A percentile compares a stretch with the other conserved stretches of the same genome.
These are phyloP conservation scores for Mythimna ferrago DNA, from an alignment of 2,888 invertebrate genomes.

Conservation along the genomic window DNA sequence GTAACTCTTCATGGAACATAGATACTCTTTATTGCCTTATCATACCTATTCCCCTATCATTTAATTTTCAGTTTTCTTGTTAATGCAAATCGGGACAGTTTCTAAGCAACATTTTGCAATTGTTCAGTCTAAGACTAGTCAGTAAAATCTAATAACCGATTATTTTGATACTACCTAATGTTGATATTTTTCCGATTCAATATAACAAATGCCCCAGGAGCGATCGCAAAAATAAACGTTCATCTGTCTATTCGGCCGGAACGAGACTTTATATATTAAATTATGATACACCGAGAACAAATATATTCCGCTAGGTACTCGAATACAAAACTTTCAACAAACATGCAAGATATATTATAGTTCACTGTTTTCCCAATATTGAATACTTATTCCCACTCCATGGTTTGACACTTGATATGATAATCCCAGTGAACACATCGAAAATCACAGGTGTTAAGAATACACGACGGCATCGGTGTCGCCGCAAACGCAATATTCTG, in stretches of 20 bases:
- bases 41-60: background rate
- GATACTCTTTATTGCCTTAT: conserved; percentile 7
- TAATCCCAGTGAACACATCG: conserved; percentile 70
- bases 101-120: background rate
- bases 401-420: conserved; percentile 72
- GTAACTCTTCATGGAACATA: background rate
- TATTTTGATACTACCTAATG: conserved; percentile 8
- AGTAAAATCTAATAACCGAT: conserved; percentile 15
- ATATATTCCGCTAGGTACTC: conserved; percentile 25
- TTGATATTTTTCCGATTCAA: conserved; percentile 28
- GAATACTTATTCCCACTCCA: conserved; percentile 62
- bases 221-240: conserved; percentile 67
- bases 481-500: conserved; percentile 68
- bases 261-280: conserved; percentile 55
- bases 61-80: background rate
- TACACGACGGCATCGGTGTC: conserved; percentile 54
- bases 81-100: background rate
- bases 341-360: conserved; percentile 44
- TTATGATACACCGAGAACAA: conserved; percentile 44
- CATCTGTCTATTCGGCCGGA: conserved; percentile 59
- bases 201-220: conserved; percentile 40
- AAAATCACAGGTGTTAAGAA: conserved; percentile 67
- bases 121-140: background rate
- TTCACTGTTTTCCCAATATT: conserved; percentile 64
- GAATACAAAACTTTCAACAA: conserved; percentile 43